Base-by-base conservation (phyloP, 2,888 invertebrate species). In the Lomographa bimaculata region DNA sequence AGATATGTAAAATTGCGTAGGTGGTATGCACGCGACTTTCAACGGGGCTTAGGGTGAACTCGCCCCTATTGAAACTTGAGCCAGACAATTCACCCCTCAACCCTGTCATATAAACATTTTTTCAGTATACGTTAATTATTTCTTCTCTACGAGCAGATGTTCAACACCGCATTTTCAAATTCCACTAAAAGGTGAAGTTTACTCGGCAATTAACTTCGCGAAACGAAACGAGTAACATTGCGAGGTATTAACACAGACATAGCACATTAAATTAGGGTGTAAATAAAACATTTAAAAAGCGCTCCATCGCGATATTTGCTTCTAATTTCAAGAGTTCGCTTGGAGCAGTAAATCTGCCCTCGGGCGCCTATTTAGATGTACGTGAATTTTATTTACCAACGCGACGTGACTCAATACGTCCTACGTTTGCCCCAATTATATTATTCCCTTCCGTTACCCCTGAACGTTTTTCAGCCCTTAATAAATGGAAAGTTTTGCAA, bases 311-410 rank as follows among this genome's bases (percentile, higher is more conserved):
- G 42, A 47, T 29, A 47, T 54, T 37, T 39, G 32, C 39, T 50
- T 47, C 44, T 54, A 38, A 52, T 34, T 50, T 51, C 51, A 33
- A 26, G 54, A 55, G 56, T 58, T 59, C 43, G 48, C 46, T 61
- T 46, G 57, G 29, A 42, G 41, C 50, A 45, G 43, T 52, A 53
- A 57, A 57, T 57, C 50, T 33, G 24, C 27, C 45, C 46, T 36
- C 39, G 50, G 41, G 44, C 33, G 45, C 38, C 43, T 50, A 45
- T 49, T 50, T 50, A 48, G 41, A 34, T 48, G 48, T 52, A 55
- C 50, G 48, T 42, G 47, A 39, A 49, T 52, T 54, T 58, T 58
- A 54, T 58, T 58, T 54, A 56, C 50, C 52, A 49, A 50, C 50
- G 46, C 47, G 36, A 54, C 54, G 55, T 52, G 54, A 58, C 56